Evolutionary conservation across 2,888 invertebrate species (phyloP).

Genomic region (Nezara viridula): DNA sequence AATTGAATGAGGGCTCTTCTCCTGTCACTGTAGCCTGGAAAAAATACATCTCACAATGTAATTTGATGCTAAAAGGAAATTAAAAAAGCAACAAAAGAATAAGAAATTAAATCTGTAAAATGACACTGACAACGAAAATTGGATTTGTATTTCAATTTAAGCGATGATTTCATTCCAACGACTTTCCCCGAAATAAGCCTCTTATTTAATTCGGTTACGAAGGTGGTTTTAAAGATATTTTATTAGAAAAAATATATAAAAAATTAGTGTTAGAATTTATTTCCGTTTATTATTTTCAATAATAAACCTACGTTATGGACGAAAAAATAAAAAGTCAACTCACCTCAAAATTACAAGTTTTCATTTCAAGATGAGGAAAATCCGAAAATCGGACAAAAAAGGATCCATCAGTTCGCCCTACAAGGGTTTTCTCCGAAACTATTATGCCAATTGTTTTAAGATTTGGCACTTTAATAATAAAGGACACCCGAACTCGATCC

Average conservation of each 20-base stretch:
- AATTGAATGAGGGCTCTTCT: not conserved
- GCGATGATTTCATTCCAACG: slow-evolving; percentile 19
- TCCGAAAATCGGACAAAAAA: too few relatives aligned
- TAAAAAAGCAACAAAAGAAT: slow-evolving; percentile 30
- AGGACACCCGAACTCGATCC: too few relatives aligned
- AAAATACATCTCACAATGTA: slow-evolving; percentile 22
- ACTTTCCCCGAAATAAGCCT: not conserved
- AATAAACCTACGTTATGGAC: too few relatives aligned
- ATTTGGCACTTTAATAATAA: too few relatives aligned
- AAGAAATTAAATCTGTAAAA: slow-evolving; percentile 32
- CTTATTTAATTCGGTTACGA: not conserved
- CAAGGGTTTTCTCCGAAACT: too few relatives aligned
- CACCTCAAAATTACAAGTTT: too few relatives aligned
- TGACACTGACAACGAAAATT: slow-evolving; percentile 20
- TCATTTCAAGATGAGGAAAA: too few relatives aligned
- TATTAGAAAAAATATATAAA: not conserved
- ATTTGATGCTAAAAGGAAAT: slow-evolving; percentile 27
- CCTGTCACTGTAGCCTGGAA: not conserved
- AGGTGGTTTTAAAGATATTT: not conserved
- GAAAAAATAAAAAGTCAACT: too few relatives aligned
- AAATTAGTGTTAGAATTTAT: too few relatives aligned
- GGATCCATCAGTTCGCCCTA: too few relatives aligned
- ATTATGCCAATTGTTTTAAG: too few relatives aligned
- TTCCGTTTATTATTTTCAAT: too few relatives aligned
- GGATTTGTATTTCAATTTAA: slow-evolving; percentile 39